Base-by-base conservation (phyloP, 2,888 invertebrate genomes). In the Strigamia maritima region DNA sequence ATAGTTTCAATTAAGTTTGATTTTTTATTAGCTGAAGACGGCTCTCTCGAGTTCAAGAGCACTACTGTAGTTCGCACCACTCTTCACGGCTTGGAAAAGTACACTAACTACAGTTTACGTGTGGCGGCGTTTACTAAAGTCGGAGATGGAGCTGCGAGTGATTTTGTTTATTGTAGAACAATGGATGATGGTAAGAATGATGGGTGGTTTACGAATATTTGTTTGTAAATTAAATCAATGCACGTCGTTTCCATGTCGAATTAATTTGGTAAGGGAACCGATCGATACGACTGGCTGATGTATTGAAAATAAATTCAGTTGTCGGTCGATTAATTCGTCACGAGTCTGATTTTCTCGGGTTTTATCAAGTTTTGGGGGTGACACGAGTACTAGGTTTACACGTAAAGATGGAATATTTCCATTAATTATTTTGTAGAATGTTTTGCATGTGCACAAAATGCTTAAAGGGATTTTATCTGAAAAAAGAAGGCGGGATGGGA, bases 71-170 rank as follows among this genome's bases (percentile, higher is more conserved):
- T 79, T 40, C 74, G 79, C n/a, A 79, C 79, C 0, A 95, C 95
- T 83, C 89, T 95, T 14, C 94, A 95, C 85, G 95, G 94, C 78
- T 89, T 98, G 79, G 94, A 94, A 86, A 97, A 96, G 86, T 97
- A 92, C 87, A 97, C 97, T 2, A 97, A 98, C 88, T 98, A 97
- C 87, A 97, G 95, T 80, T 94, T 98, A 91, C 95, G 97, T 89
- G 95, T 97, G 40, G 88, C 97, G 83, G 97, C 97, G 19, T 97
- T 93, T 84, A 97, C 97, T 4, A 93, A 95, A 80, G 97, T 96
- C 81, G 98, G 97, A 12, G 97, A 97, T 86, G 97, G 97, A 81
- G 96, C 95, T 65, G 91, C 94, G 82, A 92, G 93, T 82, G 89
- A 90, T 22, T 92, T 94, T 8, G 94, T 97, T 83, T 94, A 94